phyloP scores from a whole-genome alignment of 2,113 vertebrate species.

The Lota lota region DNA sequence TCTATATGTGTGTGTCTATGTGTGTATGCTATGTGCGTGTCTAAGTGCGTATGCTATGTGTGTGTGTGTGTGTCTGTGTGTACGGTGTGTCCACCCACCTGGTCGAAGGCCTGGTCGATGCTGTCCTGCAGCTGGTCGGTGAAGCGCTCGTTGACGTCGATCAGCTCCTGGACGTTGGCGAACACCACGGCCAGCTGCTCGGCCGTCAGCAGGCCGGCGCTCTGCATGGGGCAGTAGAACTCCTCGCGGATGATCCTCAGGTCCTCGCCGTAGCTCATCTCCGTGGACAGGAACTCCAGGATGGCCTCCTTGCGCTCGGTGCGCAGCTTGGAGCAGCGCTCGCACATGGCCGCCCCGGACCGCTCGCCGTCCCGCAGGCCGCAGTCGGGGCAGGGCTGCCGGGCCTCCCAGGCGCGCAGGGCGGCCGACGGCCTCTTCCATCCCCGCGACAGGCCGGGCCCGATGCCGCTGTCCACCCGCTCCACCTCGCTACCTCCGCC shows the following conservation, averaged over 20 bases:
- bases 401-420: constrained; percentile 79
- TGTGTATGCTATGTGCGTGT: not conserved
- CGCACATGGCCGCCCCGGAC: constrained; percentile 74
- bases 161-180: constrained; percentile 86
- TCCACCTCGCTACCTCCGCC: constrained; percentile 75
- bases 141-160: constrained; percentile 85
- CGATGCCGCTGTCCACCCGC: constrained; percentile 84
- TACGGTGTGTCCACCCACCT: constrained; percentile 62
- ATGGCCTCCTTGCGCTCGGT: constrained; percentile 87
- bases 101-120: constrained; percentile 84
- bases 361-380: constrained; percentile 75
- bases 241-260: constrained; percentile 87
- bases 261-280: constrained; percentile 86
- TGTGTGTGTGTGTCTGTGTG: too few species aligned
- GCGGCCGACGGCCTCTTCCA: constrained; percentile 80
- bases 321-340: constrained; percentile 82
- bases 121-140: constrained; percentile 86
- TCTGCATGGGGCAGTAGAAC: constrained; percentile 88
- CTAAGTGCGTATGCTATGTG: too few species aligned
- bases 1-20: not conserved
- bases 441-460: constrained; percentile 76
- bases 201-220: constrained; percentile 78
- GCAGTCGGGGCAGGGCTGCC: constrained; percentile 84
- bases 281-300: constrained; percentile 88
- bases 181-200: constrained; percentile 85